Base-by-base conservation (phyloP, 2,888 invertebrate species). In the Prostheceraeus crozeri region DNA sequence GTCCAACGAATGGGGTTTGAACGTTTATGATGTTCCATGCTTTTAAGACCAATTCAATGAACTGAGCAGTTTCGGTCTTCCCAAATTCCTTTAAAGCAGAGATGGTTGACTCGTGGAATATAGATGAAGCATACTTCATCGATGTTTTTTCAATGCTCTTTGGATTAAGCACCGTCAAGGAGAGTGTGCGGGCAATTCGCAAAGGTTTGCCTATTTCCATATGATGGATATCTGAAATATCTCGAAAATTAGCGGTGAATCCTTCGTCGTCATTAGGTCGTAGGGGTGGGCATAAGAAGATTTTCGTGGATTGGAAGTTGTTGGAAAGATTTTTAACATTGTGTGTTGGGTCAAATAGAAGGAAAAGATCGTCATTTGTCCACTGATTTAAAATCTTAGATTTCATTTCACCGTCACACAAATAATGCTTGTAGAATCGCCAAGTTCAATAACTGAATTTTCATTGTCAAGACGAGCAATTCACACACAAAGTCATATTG, bases 291-390 rank as follows among this genome's bases (percentile, higher is more conserved):
- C 8, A 10, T 8, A n/a, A 10, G n/a, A 33, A 33, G n/a, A 8
- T 33, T 33, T 33, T 33, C n/a, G 8, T 33, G 33, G 33, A 33
- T n/a, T 10, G 8, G n/a, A 33, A 33, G n/a, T 33, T 33, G 33
- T 33, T 33, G 33, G 8, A 33, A n/a, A 33, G 8, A n/a, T 33
- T 33, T 33, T 33, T 33, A n/a, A 33, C 8, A 33, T 33, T 33
- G 33, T 33, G 33, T 33, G 33, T 33, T 10, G 33, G n/a, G n/a
- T 33, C n/a, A 33, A n/a, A n/a, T n/a, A n/a, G n/a, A n/a, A n/a
- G n/a, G n/a, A n/a, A n/a, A n/a, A n/a, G n/a, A n/a, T n/a, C n/a
- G n/a, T n/a, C n/a, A n/a, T n/a, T n/a, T n/a, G n/a, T n/a, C n/a
- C n/a, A n/a, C n/a, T n/a, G n/a, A n/a, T n/a, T n/a, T n/a, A n/a